Conservation (phyloP, 2,797 vertebrate species). For the Ispidina lecontei region DNA sequence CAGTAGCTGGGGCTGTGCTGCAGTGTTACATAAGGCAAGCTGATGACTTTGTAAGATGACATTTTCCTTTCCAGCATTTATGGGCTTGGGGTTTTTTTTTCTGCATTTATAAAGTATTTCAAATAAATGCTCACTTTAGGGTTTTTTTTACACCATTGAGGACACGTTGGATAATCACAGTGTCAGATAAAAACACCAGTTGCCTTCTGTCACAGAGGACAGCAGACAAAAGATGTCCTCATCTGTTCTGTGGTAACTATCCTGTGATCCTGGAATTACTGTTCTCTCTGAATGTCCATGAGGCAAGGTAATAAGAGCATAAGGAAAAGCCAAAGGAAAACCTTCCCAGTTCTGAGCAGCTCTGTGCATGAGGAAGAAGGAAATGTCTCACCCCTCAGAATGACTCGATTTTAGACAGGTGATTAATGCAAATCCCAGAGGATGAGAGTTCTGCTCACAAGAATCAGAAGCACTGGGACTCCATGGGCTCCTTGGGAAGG, state of each 20-base stretch:
- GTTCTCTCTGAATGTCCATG: not conserved
- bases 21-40: conserved; percentile 35
- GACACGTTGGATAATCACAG: not conserved
- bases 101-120: not conserved
- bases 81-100: not conserved
- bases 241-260: not conserved
- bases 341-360: not conserved
- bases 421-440: not conserved
- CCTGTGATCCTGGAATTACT: not conserved
- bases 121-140: not conserved
- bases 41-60: not conserved
- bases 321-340: not conserved
- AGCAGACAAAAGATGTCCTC: not conserved
- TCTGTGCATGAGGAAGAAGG: not conserved
- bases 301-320: not conserved
- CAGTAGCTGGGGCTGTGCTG: conserved; percentile 41
- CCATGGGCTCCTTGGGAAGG: no score
- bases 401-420: not conserved
- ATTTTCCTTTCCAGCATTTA: not conserved
- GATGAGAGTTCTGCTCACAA: not conserved
- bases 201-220: not conserved
- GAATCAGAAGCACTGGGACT: not conserved
- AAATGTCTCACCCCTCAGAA: not conserved
- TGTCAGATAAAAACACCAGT: not conserved
- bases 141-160: accelerated